These are phyloP conservation scores for Branchipolynoe longqiensis DNA, from an alignment of 2,888 invertebrate genomes.

Conservation along the genomic window DNA sequence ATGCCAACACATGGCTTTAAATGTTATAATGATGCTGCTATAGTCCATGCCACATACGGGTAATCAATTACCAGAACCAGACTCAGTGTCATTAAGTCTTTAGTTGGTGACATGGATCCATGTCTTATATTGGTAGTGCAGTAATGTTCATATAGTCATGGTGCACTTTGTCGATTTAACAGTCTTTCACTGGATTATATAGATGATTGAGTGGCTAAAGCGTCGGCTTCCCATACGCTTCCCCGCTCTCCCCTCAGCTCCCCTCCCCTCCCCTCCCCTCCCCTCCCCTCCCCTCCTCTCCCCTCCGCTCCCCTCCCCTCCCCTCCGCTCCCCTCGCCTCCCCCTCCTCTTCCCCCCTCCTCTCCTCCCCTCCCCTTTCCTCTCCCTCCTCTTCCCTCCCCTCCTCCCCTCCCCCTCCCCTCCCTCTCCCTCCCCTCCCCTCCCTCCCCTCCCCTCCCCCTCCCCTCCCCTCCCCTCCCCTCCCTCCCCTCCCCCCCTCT, in stretches of 20 bases:
- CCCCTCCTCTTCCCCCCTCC: background rate
- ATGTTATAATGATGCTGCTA: no score
- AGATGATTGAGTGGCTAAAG: no score
- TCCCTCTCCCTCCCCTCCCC: background rate
- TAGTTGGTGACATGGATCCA: no score
- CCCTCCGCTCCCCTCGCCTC: background rate
- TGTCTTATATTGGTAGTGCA: no score
- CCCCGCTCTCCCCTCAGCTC: background rate
- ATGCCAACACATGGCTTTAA: no score
- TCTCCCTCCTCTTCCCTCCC: background rate
- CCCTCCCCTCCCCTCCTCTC: background rate
- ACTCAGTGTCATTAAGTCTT: no score
- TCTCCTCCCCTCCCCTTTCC: background rate
- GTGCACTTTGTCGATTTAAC: no score
- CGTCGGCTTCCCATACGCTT: background rate
- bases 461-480: background rate
- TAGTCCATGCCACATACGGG: no score
- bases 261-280: background rate
- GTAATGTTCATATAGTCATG: no score
- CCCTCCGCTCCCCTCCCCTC: background rate
- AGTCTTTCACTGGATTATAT: no score
- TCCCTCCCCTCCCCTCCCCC: background rate
- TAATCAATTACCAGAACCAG: no score
- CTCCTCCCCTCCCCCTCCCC: background rate
- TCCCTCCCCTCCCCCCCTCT: background rate